A percentile compares a stretch with the other conserved stretches of the same genome.
Evolutionary conservation across 2,113 vertebrate species (phyloP).

Genomic region (Ariopsis seemanni): DNA sequence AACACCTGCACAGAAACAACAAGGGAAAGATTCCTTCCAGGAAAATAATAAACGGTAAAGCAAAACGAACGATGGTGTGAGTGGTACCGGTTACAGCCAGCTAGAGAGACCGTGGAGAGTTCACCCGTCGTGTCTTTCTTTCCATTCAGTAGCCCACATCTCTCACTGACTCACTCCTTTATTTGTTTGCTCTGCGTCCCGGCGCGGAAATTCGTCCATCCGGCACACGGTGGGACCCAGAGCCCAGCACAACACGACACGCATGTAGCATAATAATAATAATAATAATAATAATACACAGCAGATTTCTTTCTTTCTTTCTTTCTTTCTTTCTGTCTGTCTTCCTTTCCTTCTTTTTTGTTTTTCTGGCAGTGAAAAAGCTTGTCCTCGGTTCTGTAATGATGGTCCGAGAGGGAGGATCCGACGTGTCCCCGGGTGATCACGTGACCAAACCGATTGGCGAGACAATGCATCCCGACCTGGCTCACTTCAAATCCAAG

Average conservation of each 20-base stretch:
- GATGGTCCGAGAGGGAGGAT: constrained; percentile 44
- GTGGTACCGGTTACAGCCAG: background rate
- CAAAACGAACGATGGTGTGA: background rate
- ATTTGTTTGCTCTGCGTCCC: constrained; percentile 14
- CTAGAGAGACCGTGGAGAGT: background rate
- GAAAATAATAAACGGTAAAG: background rate
- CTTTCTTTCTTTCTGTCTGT: too few species aligned
- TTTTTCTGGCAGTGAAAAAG: background rate
- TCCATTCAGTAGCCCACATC: background rate
- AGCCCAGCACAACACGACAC: background rate
- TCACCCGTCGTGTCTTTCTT: background rate
- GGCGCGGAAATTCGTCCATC: background rate
- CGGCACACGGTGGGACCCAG: background rate
- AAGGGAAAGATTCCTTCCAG: background rate
- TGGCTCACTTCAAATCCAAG: background rate
- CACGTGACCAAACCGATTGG: constrained; percentile 63
- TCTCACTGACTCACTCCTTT: constrained; percentile 15
- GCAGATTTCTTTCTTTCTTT: background rate
- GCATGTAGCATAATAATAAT: too few species aligned
- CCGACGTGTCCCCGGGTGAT: constrained; percentile 7
- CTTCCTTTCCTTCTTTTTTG: too few species aligned
- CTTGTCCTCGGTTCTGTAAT: constrained; percentile 25
- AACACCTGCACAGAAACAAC: background rate
- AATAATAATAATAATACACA: background rate
- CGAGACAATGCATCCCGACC: constrained; percentile 30